Base-by-base conservation (phyloP, 1,140 invertebrate genomes). In the Neomicropteryx cornuta region DNA sequence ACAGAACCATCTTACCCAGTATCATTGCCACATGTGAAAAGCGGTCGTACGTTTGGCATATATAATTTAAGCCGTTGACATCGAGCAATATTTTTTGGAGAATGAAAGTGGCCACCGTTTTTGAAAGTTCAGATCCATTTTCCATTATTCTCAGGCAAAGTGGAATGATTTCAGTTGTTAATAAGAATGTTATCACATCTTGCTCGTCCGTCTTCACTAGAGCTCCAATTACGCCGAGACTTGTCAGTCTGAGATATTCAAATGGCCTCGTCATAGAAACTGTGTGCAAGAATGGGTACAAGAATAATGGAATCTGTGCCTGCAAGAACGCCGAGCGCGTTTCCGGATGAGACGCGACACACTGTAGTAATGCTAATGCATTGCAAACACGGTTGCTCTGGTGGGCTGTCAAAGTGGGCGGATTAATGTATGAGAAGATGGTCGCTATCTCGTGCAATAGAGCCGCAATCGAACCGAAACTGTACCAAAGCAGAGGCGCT, bases 11-110 rank as follows among this genome's bases (percentile, higher is more conserved):
- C 77, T 98, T 99, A 3, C 95, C 81, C 68, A 96, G 66, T 37
- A 87, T 97, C 81, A 97, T 97, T 19, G 95, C 95, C 5, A 99
- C 95, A 68, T 98, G 95, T 22, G 92, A 96, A 60, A 99, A 99
- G 49, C 93, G 72, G 55, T 97, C 93, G 66, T 96, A 97, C 0
- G 88, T 92, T 60, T 92, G 86, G 59, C 96, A 99, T 47, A 99
- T 99, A 55, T 99, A 99, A 20, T 83, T 86, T 2, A 99, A 69
- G 1, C 96, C 97, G 56, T 89, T 96, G 52, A 99, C 96, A 69
- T 99, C 97, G 2, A 98, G 66, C n/a, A 99, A 66, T 49, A 99
- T 98, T 60, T 99, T 98, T 57, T 99, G 96, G 17, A 99, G 68
- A 50, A 99, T 99, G 60, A 99, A 99, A 5, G 97, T 99, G 1